Evolutionary conservation across 1,140 invertebrate species (phyloP).

Genomic region (Ladona fulva): DNA sequence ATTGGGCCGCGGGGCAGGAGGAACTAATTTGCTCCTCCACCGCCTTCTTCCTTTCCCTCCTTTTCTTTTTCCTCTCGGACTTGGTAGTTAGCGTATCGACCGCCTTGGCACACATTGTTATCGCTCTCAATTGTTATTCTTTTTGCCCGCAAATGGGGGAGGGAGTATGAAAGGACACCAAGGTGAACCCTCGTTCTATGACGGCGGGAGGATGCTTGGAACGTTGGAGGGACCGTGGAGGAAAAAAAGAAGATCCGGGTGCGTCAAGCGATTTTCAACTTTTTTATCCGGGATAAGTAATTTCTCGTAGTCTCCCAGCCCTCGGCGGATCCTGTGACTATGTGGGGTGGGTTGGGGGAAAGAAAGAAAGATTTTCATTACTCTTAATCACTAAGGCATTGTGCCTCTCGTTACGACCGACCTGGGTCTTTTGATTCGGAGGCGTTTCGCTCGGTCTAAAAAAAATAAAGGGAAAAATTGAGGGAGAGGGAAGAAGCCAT

Average conservation of each 20-base stretch:
- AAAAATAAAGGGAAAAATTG: slow-evolving; percentile 2
- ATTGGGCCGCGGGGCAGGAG: background rate
- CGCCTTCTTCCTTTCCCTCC: background rate
- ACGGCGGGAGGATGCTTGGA: background rate
- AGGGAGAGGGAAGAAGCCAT: background rate
- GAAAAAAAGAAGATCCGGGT: background rate
- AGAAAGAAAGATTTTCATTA: slow-evolving; percentile 1
- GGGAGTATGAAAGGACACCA: background rate
- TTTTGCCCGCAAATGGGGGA: background rate
- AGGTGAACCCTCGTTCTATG: too few relatives aligned
- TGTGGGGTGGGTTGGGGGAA: background rate
- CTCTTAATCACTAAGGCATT: slow-evolving; percentile 6
- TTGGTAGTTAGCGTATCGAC: background rate
- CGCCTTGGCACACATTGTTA: background rate
- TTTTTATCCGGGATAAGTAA: slow-evolving; percentile 1
- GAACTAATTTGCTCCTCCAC: slow-evolving; percentile 5
- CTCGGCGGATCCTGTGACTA: background rate
- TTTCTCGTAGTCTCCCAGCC: background rate
- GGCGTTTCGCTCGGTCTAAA: background rate
- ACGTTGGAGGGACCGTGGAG: background rate
- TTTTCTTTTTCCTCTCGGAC: background rate
- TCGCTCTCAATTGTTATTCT: slow-evolving; percentile 2
- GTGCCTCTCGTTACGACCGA: background rate
- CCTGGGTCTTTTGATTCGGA: background rate
- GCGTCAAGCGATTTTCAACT: background rate